Conservation (phyloP, 2,888 invertebrate genomes). For the Philereme vetulata region DNA sequence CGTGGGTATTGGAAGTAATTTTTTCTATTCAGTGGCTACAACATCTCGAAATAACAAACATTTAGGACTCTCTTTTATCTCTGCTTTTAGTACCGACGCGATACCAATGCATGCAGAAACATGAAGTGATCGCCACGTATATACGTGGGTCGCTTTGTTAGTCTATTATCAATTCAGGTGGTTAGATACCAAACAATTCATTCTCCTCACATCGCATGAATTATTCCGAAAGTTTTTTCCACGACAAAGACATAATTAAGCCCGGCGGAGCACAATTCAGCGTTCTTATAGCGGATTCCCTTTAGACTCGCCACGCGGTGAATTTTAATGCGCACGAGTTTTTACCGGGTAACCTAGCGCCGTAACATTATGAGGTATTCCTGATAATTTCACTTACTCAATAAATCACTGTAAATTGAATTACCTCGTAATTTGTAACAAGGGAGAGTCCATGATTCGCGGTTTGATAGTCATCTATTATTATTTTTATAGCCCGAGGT, state of each 20-base stretch:
- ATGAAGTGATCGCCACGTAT: too few species aligned
- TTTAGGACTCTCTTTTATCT: too few species aligned
- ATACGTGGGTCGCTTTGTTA: neutral
- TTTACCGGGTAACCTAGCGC: conserved; percentile 21
- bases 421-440: conserved; percentile 21
- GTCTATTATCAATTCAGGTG: conserved; percentile 20
- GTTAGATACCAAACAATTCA: conserved; percentile 28
- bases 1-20: too few species aligned
- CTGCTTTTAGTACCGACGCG: too few species aligned
- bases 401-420: conserved; percentile 19
- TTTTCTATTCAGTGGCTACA: too few species aligned
- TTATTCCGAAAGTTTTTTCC: conserved; percentile 57
- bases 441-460: neutral
- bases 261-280: conserved; percentile 66
- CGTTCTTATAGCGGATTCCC: conserved; percentile 59
- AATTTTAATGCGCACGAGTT: conserved; percentile 47
- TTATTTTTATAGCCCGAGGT: conserved; percentile 28
- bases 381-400: conserved; percentile 18
- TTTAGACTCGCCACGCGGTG: conserved; percentile 49
- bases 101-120: too few species aligned
- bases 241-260: conserved; percentile 72
- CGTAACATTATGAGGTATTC: conserved; percentile 13
- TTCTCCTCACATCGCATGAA: conserved; percentile 51
- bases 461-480: conserved; percentile 1
- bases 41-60: too few species aligned